phyloP scores from a whole-genome alignment of 2,888 invertebrate genomes.

The Hyalella azteca region DNA sequence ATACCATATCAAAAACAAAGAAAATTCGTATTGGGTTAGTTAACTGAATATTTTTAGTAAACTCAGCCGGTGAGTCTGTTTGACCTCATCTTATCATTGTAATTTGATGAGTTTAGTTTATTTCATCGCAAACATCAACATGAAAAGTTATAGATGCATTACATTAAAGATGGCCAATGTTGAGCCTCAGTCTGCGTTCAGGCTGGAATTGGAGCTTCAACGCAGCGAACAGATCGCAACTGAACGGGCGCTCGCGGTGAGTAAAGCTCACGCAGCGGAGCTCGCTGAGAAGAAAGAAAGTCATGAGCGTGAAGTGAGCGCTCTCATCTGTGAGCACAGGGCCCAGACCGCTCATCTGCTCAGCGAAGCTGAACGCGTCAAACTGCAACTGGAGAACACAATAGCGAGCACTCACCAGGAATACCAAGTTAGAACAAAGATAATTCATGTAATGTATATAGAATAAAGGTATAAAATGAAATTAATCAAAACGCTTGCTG shows the following conservation, averaged over 20 bases:
- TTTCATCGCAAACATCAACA: too few relatives aligned
- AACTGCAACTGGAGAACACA: background rate
- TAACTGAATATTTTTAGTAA: too few relatives aligned
- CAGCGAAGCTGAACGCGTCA: background rate
- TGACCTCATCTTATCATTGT: too few relatives aligned
- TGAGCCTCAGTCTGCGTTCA: background rate
- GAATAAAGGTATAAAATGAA: too few relatives aligned
- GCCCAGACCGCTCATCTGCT: background rate
- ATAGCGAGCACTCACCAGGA: background rate
- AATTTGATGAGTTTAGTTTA: too few relatives aligned
- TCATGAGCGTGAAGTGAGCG: background rate
- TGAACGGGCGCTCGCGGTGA: background rate
- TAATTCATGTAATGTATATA: too few relatives aligned
- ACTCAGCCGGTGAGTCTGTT: too few relatives aligned
- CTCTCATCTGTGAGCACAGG: conserved; percentile 19
- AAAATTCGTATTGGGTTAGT: too few relatives aligned
- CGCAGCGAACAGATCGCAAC: conserved; percentile 42
- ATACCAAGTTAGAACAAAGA: background rate
- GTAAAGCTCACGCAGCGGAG: background rate
- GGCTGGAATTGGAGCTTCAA: conserved; percentile 47
- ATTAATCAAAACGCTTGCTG: too few relatives aligned
- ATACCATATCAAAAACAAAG: too few relatives aligned
- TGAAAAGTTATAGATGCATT: too few relatives aligned
- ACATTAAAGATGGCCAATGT: too few relatives aligned
- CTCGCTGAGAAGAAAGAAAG: background rate